Evolutionary conservation across 2,113 vertebrate genomes (phyloP).

Genomic region (Lota lota): DNA sequence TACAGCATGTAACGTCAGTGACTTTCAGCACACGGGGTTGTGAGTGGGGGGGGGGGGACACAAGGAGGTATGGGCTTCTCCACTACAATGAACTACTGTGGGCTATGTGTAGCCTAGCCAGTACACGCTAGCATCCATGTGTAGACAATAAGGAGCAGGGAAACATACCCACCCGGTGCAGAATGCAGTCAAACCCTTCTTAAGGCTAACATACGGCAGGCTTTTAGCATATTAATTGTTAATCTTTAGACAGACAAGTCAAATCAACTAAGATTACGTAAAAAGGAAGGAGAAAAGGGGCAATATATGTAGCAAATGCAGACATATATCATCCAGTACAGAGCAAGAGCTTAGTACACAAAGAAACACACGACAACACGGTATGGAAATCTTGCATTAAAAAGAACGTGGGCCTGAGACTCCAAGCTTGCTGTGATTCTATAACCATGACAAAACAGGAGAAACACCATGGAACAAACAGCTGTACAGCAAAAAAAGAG

Average conservation of each 20-base stretch:
- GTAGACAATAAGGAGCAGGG: too few species aligned
- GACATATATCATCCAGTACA: constrained; percentile 75
- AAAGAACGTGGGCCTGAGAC: constrained; percentile 74
- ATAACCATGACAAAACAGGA: constrained; percentile 86
- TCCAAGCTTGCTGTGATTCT: constrained; percentile 90
- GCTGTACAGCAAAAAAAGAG: constrained; percentile 27
- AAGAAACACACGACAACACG: constrained; percentile 61
- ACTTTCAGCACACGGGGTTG: constrained; percentile 60
- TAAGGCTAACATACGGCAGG: constrained; percentile 23
- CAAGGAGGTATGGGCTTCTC: constrained; percentile 36
- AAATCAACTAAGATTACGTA: constrained; percentile 52
- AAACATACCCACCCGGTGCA: constrained; percentile 24
- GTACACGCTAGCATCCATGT: too few species aligned
- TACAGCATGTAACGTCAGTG: constrained; percentile 70
- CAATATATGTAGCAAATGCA: constrained; percentile 74
- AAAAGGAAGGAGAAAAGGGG: constrained; percentile 51
- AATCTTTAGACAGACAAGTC: constrained; percentile 27
- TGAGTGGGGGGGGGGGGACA: constrained; percentile 32
- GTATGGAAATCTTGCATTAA: constrained; percentile 74
- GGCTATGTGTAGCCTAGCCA: constrained; percentile 43
- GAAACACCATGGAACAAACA: constrained; percentile 72
- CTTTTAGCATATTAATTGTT: too few species aligned
- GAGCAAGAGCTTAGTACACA: constrained; percentile 67
- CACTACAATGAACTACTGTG: constrained; percentile 36
- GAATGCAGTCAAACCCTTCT: constrained; percentile 27